Conservation (phyloP, 1,140 invertebrate genomes). For the Panagrolaimus sp. region DNA sequence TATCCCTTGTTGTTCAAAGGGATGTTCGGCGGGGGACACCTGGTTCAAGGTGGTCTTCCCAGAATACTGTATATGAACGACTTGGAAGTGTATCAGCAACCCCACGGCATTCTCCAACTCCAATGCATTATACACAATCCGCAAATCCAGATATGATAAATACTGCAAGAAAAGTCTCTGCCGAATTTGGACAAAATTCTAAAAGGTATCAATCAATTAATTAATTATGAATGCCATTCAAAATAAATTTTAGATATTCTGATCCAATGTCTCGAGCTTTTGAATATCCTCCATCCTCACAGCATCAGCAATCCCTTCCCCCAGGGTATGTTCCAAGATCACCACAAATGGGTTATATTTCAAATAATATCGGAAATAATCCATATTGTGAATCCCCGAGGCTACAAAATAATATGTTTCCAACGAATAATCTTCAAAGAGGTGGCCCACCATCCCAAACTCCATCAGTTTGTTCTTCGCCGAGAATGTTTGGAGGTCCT, state of each 20-base stretch:
- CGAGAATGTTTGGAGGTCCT: conserved; percentile 9
- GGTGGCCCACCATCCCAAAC: conserved; percentile 22
- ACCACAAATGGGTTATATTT: not conserved
- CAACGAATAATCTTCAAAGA: not conserved
- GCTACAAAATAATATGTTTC: not conserved
- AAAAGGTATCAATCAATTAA: conserved; percentile 16
- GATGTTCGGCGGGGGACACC: conserved; percentile 62
- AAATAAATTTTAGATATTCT: no score
- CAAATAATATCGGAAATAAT: no score
- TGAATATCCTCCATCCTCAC: conserved; percentile 18
- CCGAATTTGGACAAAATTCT: conserved; percentile 9
- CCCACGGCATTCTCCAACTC: conserved; percentile 51
- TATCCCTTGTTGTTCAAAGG: conserved; percentile 77
- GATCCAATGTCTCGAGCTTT: no score
- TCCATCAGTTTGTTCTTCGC: conserved; percentile 27
- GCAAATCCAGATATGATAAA: conserved; percentile 17
- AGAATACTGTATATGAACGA: conserved; percentile 58
- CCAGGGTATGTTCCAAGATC: not conserved
- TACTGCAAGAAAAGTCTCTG: conserved; percentile 10
- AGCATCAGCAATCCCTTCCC: not conserved
- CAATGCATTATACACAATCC: conserved; percentile 39
- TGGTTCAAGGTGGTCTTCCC: conserved; percentile 53
- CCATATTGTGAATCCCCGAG: conserved; percentile 11
- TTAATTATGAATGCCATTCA: no score
- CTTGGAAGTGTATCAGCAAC: conserved; percentile 55